Evolutionary conservation across 2,113 vertebrate species (phyloP), one percentile per base, ranked within the genome.

Genomic region (Andinoacara biseriatus): DNA sequence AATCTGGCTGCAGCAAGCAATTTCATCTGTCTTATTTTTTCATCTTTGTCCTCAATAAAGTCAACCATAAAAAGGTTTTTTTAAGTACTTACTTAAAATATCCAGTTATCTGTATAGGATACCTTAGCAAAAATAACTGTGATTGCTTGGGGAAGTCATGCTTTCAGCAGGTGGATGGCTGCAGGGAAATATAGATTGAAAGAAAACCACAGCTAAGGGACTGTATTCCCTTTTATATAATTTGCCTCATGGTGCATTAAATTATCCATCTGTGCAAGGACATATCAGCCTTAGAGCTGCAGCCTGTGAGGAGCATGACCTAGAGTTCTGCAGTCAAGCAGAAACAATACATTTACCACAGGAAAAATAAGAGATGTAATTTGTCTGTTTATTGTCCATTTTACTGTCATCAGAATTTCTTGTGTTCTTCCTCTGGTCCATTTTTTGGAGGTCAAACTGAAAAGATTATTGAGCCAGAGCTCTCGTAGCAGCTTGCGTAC

Each of bases 141-240:
- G 76, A 86, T 93, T 81, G 86, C 86, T 81, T 84, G 83, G 56
- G 52, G 83, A 78, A 54, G 75, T 75, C 81, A 67, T 84, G 78
- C 61, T 69, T 65, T 58, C 78, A 74, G 86, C 87, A 92, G 87
- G 89, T 90, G 91, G 91, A 58, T 81, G 67, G 84, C 93, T 90
- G 89, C 85, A 90, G 90, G 91, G 89, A 88, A 92, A 89, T 82
- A 57, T 82, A 87, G 84, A 87, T 78, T 76, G 74, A 87, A 87
- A 49, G 83, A 89, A 81, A 29, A 83, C 77, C 86, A 60, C 81
- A 89, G 91, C 87, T 88, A 58, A 65, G 81, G 86, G 72, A 78
- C 72, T 18, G 43, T 83, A 76, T 85, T 87, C 80, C 60, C 80
- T 65, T 87, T 89, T 35, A 87, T 83, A 79, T 86, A 26, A 81